Percentiles rank a stretch among this genome's conserved stretches.
phyloP scores from a whole-genome alignment of 2,113 vertebrate genomes.

The Xenotilapia caudafasciata region DNA sequence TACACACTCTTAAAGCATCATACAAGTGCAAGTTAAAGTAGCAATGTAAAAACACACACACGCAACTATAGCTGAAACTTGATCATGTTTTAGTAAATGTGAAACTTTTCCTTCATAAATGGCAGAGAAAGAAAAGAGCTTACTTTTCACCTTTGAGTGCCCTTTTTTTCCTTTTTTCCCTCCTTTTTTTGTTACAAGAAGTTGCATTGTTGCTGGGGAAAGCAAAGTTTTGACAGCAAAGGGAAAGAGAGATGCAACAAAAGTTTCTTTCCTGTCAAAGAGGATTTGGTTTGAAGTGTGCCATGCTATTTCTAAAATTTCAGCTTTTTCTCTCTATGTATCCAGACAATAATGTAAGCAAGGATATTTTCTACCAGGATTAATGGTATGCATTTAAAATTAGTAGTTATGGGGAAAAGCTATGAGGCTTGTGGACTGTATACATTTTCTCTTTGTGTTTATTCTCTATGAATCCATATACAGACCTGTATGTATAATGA shows the following conservation, averaged over 20 bases:
- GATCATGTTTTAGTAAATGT: neutral
- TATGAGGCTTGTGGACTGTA: neutral
- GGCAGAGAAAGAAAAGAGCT: neutral
- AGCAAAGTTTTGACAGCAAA: conserved; percentile 28
- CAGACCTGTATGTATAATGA: neutral
- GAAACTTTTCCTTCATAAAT: neutral
- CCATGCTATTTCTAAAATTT: neutral
- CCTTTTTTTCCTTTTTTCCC: neutral
- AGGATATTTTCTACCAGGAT: neutral
- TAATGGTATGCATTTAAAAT: neutral
- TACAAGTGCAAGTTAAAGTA: neutral
- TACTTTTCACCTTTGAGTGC: neutral
- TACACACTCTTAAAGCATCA: neutral
- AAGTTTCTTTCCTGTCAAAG: conserved; percentile 4
- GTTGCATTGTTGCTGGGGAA: neutral
- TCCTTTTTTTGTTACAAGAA: neutral
- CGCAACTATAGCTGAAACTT: neutral
- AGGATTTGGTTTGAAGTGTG: neutral
- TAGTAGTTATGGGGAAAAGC: neutral
- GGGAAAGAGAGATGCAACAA: neutral
- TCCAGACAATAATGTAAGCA: neutral
- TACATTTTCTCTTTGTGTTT: neutral
- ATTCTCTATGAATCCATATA: neutral
- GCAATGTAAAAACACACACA: neutral
- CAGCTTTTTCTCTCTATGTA: neutral